Evolutionary conservation across 2,888 invertebrate species (phyloP), one percentile per base, ranked within the genome.

Genomic region (Leptinotarsa tumamoca): DNA sequence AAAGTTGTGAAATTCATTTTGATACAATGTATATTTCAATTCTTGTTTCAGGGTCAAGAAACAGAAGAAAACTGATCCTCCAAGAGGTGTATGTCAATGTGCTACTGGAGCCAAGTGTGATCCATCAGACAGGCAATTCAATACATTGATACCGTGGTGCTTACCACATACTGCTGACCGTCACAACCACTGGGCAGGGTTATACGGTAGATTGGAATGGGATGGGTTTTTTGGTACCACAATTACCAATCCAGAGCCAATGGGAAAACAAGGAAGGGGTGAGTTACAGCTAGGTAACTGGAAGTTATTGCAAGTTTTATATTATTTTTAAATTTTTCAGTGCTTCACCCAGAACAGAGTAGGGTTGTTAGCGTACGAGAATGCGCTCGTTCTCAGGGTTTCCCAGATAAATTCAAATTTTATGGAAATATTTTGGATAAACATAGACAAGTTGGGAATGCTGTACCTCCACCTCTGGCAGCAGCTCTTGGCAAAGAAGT

Each of bases 81-180:
- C 91, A 75, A 90, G 94, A 70, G 96, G 96, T 14, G 96, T 96
- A 69, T 96, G 96, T 87, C 90, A 91, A 1, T 96, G 96, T 89
- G 93, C 93, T 0, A 90, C 90, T 14, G 92, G 92, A 33, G 89
- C 89, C 76, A 89, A 89, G 77, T 96, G 96, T 88, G 92, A 94
- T 84, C 91, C 93, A 0, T 87, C 90, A 78, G 95, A 94, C 88
- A 91, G 93, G 76, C 96, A 96, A 89, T 93, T 93, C 87, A 93
- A 95, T 88, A 96, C 96, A 4, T 89, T 96, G 78, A 94, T 96
- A 71, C 96, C 96, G 0, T 96, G 96, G 96, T 96, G 96, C 85
- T 90, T 96, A 81, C 95, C 96, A 14, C 96, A 96, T 87, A 96
- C 96, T 2, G 95, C 92, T 68, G 95, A 95, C 89, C 88, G 95